A percentile compares a stretch with the other conserved stretches of the same genome.
Conservation (phyloP, 2,797 vertebrate species). For the Rousettus madagascariensis region DNA sequence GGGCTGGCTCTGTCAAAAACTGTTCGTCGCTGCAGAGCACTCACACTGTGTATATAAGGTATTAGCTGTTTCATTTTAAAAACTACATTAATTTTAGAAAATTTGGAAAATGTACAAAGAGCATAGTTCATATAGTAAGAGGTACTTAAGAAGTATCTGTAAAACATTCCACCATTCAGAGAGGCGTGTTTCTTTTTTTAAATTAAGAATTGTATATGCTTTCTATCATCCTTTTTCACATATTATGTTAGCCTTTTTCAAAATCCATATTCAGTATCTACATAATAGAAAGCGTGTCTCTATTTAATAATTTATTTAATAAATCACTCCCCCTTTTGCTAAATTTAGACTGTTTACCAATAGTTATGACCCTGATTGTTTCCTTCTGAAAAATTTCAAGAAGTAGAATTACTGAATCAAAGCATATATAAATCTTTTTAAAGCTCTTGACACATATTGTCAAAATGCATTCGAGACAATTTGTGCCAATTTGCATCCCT, state of each 20-base stretch:
- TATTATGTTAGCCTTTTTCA: constrained; percentile 31
- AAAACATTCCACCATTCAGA: not conserved
- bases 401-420: constrained; percentile 44
- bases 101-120: not conserved
- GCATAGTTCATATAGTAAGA: not conserved
- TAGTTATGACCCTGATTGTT: constrained; percentile 43
- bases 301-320: constrained; percentile 1
- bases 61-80: not conserved
- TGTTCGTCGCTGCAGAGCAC: not conserved
- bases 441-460: constrained; percentile 20
- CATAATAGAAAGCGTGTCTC: constrained; percentile 20
- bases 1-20: not conserved
- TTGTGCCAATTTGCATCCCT: constrained; percentile 31
- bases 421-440: constrained; percentile 52
- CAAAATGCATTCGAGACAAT: not conserved
- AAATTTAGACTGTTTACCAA: constrained; percentile 65
- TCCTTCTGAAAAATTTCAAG: constrained; percentile 58
- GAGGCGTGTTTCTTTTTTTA: not conserved
- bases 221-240: not conserved
- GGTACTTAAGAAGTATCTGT: not conserved
- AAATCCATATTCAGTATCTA: not conserved
- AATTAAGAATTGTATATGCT: not conserved
- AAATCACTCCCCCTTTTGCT: not conserved
- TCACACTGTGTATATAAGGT: not conserved
- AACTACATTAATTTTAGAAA: not conserved